Base-by-base conservation (phyloP, 2,888 invertebrate genomes). In the Macrophya alboannulata region DNA sequence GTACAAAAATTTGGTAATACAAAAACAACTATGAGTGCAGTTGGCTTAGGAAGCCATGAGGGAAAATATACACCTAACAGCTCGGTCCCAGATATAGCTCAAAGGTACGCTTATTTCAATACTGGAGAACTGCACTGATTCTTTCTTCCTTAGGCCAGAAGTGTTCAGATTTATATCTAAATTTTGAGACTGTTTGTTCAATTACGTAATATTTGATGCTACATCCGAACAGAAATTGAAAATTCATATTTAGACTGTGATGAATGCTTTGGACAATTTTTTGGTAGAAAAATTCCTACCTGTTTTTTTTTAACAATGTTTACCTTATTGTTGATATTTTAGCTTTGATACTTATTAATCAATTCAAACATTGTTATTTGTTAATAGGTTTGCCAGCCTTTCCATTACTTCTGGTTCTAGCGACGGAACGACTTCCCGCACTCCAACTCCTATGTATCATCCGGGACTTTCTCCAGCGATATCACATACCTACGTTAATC, bases 41-140 rank as follows among this genome's bases (percentile, higher is more conserved):
- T 95, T 4, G 97, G 97, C 43, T 95, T 97, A 91, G 96, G 97
- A 87, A 97, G 97, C 81, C 97, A 97, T 92, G 97, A 97, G 91
- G 97, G 97, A 88, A 97, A 97, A 94, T 97, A 97, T 92, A 97
- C 97, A 62, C 97, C 97, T 1, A 97, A 95, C 91, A 94, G 95
- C 88, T 95, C 95, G n/a, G 95, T 95, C 86, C 95, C 95, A 79
- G 95, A 95, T 90, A 92, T 95, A 88, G 95, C 95, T 15, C 95
- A 95, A 88, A 94, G 95, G 95, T 95, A 91, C 85, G 76, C 62
- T 45, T 86, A 6, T 40, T 82, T 31, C 17, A n/a, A 81, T 40
- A 62, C 40, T 10, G 12, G 21, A 79, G 17, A 25, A 21, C 21
- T 45, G 17, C 8, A 0, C 0, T 37, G 15, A 37, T 31, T 12